Conservation (phyloP, 2,797 vertebrate species). For the Pyrocephalus nanus region DNA sequence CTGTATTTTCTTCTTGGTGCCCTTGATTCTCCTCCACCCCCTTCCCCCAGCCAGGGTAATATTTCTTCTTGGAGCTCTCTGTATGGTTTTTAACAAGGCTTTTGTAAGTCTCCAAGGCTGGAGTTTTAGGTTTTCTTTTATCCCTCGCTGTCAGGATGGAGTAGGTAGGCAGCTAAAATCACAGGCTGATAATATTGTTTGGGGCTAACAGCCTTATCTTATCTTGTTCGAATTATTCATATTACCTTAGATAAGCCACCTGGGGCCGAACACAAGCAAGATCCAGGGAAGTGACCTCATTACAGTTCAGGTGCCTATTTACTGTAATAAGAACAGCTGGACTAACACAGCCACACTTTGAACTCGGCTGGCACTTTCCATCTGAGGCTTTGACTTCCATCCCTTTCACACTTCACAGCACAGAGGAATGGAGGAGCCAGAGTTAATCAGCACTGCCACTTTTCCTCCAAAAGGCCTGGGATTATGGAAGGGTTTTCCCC, state of each 20-base stretch:
- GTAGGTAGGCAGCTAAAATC: constrained; percentile 49
- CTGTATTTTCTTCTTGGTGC: constrained; percentile 45
- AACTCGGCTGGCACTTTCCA: constrained; percentile 21
- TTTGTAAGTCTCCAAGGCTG: constrained; percentile 58
- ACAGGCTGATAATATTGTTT: constrained; percentile 44
- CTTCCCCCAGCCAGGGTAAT: constrained; percentile 29
- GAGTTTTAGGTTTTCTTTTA: constrained; percentile 54
- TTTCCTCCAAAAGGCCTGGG: background rate
- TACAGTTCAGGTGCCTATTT: constrained; percentile 56
- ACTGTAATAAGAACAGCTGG: constrained; percentile 51
- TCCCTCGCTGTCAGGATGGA: constrained; percentile 38
- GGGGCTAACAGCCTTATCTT: constrained; percentile 52
- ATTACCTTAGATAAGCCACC: constrained; percentile 65
- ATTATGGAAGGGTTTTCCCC: background rate
- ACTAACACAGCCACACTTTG: constrained; percentile 7
- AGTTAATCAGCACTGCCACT: background rate
- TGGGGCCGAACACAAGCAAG: constrained; percentile 40
- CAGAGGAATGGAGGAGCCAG: background rate
- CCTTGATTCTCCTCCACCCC: background rate
- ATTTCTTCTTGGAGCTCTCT: constrained; percentile 42
- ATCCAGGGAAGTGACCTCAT: constrained; percentile 59
- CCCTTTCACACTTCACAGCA: constrained; percentile 16
- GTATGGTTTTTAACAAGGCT: background rate
- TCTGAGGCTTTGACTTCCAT: constrained; percentile 6
- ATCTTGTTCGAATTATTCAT: constrained; percentile 53